phyloP scores from a whole-genome alignment of 2,888 invertebrate genomes.

The Pseudococcus longispinus region DNA sequence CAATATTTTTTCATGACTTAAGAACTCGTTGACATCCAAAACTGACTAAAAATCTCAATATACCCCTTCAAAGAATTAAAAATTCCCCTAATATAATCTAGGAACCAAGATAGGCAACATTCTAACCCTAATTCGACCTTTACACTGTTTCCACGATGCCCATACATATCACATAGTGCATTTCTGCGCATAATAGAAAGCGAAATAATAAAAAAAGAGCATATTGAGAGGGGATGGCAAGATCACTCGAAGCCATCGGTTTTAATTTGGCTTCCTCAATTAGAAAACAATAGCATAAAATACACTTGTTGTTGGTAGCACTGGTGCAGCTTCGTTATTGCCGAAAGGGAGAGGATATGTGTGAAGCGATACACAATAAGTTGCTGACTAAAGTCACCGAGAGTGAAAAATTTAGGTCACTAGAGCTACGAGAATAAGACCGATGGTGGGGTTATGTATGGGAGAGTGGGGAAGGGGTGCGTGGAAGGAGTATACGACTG shows the following conservation, averaged over 20 bases:
- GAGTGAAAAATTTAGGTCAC: conserved; percentile 57
- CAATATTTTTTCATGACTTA: too few relatives aligned
- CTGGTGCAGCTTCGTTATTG: conserved; percentile 32
- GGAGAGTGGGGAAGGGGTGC: not conserved
- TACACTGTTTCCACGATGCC: not conserved
- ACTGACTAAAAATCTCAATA: too few relatives aligned
- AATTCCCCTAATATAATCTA: not conserved
- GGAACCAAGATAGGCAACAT: not conserved
- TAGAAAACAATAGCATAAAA: conserved; percentile 19
- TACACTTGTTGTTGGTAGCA: conserved; percentile 50
- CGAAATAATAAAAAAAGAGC: not conserved
- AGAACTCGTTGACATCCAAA: too few relatives aligned
- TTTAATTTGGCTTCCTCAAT: conserved; percentile 5
- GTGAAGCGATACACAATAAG: conserved; percentile 49
- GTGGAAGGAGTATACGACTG: not conserved
- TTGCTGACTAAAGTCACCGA: conserved; percentile 52
- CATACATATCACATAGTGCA: not conserved
- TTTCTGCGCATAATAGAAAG: not conserved
- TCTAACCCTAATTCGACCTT: not conserved
- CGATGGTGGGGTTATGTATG: not conserved
- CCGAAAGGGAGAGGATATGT: conserved; percentile 45
- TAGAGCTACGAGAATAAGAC: conserved; percentile 41
- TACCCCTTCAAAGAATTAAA: too few relatives aligned
- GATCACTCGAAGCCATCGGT: not conserved
- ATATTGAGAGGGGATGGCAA: not conserved